Percentiles rank a stretch among this genome's conserved stretches.
Conservation (phyloP, 2,888 invertebrate species). For the Caradrina clavipalpis region DNA sequence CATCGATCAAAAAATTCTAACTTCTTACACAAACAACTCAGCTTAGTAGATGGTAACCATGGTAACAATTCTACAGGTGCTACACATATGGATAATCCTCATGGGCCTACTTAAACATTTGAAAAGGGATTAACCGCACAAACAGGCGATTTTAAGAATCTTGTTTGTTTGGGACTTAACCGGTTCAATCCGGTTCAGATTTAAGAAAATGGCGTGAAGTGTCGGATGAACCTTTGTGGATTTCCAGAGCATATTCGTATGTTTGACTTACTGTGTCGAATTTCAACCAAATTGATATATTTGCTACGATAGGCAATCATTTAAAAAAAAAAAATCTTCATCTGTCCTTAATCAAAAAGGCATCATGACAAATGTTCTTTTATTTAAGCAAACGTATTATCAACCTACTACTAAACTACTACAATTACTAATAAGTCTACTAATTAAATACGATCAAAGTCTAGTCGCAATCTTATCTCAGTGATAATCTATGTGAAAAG, state of each 20-base stretch:
- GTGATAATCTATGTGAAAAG: too few species aligned
- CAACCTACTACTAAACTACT: too few species aligned
- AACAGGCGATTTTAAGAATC: conserved; percentile 61
- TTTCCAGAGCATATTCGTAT: background rate
- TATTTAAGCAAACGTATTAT: too few species aligned
- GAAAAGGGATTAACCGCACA: conserved; percentile 62
- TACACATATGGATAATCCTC: conserved; percentile 46
- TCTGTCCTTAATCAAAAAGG: too few species aligned
- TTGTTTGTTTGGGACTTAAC: conserved; percentile 63
- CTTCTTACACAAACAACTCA: conserved; percentile 33
- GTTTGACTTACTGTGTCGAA: background rate
- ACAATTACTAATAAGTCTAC: too few species aligned
- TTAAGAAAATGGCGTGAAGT: conserved; percentile 46
- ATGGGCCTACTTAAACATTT: conserved; percentile 63
- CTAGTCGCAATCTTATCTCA: too few species aligned
- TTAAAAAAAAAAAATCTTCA: too few species aligned
- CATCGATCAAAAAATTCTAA: conserved; percentile 17
- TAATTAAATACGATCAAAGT: too few species aligned
- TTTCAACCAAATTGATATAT: background rate
- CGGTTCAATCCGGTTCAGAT: conserved; percentile 32
- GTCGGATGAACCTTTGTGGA: background rate
- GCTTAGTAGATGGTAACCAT: conserved; percentile 33
- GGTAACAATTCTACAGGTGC: conserved; percentile 51
- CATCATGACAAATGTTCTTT: too few species aligned
- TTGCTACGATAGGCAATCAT: background rate